Evolutionary conservation across 2,113 vertebrate species (phyloP).

Genomic region (Myotis davidii): DNA sequence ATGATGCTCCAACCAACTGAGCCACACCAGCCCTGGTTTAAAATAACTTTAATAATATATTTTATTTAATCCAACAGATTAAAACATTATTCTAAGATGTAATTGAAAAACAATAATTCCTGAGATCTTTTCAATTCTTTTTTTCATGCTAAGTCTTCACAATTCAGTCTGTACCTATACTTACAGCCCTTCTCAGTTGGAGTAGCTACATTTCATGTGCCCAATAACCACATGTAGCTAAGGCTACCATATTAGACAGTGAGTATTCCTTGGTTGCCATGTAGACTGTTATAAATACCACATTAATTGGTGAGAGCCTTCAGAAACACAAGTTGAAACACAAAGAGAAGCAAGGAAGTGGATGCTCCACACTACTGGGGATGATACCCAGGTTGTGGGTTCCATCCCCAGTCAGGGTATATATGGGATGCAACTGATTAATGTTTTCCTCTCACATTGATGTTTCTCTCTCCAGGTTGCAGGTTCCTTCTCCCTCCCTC

Average conservation of each 20-base stretch:
- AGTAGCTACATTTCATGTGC: neutral
- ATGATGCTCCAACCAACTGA: neutral
- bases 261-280: neutral
- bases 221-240: neutral
- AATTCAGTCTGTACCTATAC: neutral
- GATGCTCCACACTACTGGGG: neutral
- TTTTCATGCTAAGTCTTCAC: neutral
- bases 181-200: neutral
- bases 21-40: neutral
- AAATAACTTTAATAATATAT: neutral
- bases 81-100: neutral
- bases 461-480: neutral
- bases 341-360: neutral
- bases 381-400: neutral
- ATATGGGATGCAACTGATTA: neutral
- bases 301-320: neutral
- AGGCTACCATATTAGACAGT: neutral
- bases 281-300: neutral
- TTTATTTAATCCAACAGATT: constrained; percentile 23
- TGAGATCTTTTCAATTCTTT: neutral
- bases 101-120: constrained; percentile 5
- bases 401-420: neutral
- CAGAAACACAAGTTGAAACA: neutral
- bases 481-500: neutral
- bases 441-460: neutral